Conservation (phyloP, 2,888 invertebrate genomes). For the Ctenicera cuprea region DNA sequence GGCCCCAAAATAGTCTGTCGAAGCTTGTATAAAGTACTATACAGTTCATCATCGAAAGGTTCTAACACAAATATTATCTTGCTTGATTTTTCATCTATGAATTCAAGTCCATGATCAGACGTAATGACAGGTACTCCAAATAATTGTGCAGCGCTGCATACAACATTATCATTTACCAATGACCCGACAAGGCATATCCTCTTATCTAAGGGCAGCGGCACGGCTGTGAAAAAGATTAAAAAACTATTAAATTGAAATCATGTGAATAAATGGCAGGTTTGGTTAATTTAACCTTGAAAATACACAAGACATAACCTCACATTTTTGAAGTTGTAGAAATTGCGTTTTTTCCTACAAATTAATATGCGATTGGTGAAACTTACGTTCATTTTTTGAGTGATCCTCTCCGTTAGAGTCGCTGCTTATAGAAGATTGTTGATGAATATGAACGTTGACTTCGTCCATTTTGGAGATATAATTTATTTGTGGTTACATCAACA, state of each 20-base stretch:
- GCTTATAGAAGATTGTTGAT: constrained; percentile 70
- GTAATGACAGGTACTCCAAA: constrained; percentile 79
- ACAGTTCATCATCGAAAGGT: constrained; percentile 84
- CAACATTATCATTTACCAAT: constrained; percentile 74
- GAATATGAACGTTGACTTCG: constrained; percentile 70
- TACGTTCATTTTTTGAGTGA: constrained; percentile 66
- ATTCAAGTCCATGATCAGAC: constrained; percentile 79
- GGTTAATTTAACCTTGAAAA: constrained; percentile 53
- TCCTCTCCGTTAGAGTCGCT: constrained; percentile 71
- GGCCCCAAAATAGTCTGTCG: constrained; percentile 87
- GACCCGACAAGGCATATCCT: constrained; percentile 80
- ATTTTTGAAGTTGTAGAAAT: constrained; percentile 25
- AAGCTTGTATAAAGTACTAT: constrained; percentile 80
- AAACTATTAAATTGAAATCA: constrained; percentile 42
- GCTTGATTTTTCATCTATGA: constrained; percentile 76
- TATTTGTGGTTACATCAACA: constrained; percentile 57
- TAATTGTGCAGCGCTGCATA: constrained; percentile 76
- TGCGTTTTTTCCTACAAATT: constrained; percentile 31
- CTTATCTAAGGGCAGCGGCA: constrained; percentile 72
- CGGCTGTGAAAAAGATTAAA: constrained; percentile 53
- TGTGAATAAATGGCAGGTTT: constrained; percentile 37
- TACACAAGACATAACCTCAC: constrained; percentile 57
- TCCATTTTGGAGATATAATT: constrained; percentile 70
- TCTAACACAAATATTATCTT: constrained; percentile 84
- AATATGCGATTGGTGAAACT: constrained; percentile 52